phyloP scores from a whole-genome alignment of 2,797 vertebrate species.

The Phoeniculus purpureus region DNA sequence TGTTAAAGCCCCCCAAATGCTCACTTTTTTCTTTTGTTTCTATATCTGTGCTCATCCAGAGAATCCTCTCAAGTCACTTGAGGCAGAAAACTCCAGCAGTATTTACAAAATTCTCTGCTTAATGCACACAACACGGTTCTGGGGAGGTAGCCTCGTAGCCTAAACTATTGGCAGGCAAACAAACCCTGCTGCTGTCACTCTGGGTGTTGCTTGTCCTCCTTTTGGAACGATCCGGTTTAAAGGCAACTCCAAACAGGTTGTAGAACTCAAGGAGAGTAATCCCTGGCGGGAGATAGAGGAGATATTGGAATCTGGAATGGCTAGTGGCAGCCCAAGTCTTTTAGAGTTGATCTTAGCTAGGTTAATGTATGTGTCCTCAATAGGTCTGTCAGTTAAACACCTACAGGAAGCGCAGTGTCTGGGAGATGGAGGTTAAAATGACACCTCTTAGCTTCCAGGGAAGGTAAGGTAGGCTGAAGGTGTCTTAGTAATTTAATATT shows the following conservation, averaged over 20 bases:
- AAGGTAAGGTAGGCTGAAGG: conserved; percentile 33
- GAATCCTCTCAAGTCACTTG: not conserved
- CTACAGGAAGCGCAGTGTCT: conserved; percentile 19
- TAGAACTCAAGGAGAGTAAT: not conserved
- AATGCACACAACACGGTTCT: not conserved
- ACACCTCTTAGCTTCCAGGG: conserved; percentile 34
- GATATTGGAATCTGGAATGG: not conserved
- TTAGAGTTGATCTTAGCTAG: not conserved
- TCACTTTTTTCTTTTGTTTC: not conserved
- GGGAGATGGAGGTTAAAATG: conserved; percentile 42
- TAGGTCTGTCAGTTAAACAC: conserved; percentile 16
- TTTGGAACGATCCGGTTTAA: not conserved
- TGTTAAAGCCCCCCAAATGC: not conserved
- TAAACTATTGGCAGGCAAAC: not conserved
- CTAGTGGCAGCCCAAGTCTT: not conserved
- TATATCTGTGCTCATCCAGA: not conserved
- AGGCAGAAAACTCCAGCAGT: not conserved
- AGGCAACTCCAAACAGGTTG: not conserved
- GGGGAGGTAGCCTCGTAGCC: not conserved
- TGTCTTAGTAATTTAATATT: conserved; percentile 22
- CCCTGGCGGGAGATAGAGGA: not conserved
- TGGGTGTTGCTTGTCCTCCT: not conserved
- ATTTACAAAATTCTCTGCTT: not conserved
- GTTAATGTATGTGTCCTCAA: conserved; percentile 16
- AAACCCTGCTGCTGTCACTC: not conserved